These are phyloP conservation scores for Cassiopea andromeda DNA, from an alignment of 30 jellyfish, hydroid and myxozoan species.

Conservation along the genomic window DNA sequence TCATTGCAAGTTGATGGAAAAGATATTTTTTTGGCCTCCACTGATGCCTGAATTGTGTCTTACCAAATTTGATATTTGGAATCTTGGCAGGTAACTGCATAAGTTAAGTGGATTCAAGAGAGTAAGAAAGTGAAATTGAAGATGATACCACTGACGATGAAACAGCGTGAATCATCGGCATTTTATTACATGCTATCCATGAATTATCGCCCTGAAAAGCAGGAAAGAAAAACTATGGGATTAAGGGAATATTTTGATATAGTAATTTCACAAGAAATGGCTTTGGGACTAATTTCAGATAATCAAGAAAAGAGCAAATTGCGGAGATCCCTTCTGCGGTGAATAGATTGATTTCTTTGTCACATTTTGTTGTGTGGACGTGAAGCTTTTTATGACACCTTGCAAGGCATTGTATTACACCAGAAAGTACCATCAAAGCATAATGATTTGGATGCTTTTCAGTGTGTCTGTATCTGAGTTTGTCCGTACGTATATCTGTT, in stretches of 20 bases:
- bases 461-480: no score
- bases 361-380: neutral
- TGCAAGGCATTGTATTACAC: no score
- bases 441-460: no score
- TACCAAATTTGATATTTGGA: neutral
- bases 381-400: neutral
- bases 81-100: neutral
- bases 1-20: no score
- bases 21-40: no score
- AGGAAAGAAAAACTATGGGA: no score
- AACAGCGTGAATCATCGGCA: slow-evolving; percentile 64
- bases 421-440: no score
- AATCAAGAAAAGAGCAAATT: neutral
- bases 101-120: neutral
- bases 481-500: no score
- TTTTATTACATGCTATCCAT: slow-evolving; percentile 44
- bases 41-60: neutral
- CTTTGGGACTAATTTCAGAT: slow-evolving; percentile 23
- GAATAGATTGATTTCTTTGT: neutral
- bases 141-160: slow-evolving; percentile 59
- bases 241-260: slow-evolving; percentile 38
- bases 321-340: neutral
- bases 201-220: neutral
- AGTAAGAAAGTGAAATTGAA: neutral
- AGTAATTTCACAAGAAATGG: slow-evolving; percentile 50